phyloP scores from a whole-genome alignment of 2,797 vertebrate genomes.

The Harpagifer antarcticus region DNA sequence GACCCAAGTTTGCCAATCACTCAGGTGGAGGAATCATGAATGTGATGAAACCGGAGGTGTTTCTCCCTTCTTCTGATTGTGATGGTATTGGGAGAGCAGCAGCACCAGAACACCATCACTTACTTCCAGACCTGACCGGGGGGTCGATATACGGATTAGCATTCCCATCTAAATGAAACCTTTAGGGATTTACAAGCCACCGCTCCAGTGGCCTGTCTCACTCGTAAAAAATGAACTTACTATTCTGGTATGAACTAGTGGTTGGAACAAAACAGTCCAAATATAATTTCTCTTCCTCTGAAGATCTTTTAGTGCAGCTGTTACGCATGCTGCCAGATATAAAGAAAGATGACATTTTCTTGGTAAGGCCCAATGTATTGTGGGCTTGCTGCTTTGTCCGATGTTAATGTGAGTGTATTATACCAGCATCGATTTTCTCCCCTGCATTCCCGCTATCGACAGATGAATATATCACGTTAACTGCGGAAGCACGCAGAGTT shows the following conservation, averaged over 20 bases:
- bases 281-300: background rate
- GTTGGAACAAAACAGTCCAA: background rate
- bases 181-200: conserved; percentile 49
- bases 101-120: conserved; percentile 46
- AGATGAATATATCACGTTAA: conserved; percentile 79
- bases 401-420: conserved; percentile 75
- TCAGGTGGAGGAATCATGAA: conserved; percentile 37
- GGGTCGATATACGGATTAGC: conserved; percentile 72
- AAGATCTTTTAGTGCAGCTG: background rate
- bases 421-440: conserved; percentile 79
- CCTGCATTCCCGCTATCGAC: conserved; percentile 65
- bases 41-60: conserved; percentile 60
- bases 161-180: conserved; percentile 60
- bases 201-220: conserved; percentile 15
- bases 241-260: background rate
- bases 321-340: background rate
- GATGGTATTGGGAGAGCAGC: conserved; percentile 42
- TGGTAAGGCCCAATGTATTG: background rate
- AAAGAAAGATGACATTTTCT: conserved; percentile 15
- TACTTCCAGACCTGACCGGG: conserved; percentile 60
- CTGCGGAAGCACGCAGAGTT: conserved; percentile 64
- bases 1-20: conserved; percentile 32
- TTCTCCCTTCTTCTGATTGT: conserved; percentile 19
- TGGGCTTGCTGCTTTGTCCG: conserved; percentile 35
- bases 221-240: background rate